A percentile compares a stretch with the other conserved stretches of the same genome.
These are phyloP conservation scores for Apteryx mantelli DNA, from an alignment of 2,113 vertebrate species.

Conservation along the genomic window DNA sequence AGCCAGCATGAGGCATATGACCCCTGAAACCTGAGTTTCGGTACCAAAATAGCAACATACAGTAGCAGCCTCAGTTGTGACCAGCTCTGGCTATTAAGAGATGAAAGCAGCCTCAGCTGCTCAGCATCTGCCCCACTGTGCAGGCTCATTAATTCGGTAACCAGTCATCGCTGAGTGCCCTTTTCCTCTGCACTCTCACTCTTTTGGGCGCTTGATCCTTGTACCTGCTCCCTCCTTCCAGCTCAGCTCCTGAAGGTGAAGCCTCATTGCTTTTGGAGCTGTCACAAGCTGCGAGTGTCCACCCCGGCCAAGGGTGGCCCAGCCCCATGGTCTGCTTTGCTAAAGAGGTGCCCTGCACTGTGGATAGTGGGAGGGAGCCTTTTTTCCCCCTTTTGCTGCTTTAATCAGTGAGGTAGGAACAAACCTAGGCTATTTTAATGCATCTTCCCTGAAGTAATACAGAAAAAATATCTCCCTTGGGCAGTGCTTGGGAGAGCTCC, in stretches of 20 bases:
- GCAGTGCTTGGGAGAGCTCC: constrained; percentile 30
- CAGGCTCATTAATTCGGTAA: too few species aligned
- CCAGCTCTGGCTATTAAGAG: neutral
- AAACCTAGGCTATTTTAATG: neutral
- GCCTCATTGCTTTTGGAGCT: neutral
- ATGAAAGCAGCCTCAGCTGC: neutral
- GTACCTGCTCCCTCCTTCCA: neutral
- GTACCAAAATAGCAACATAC: neutral
- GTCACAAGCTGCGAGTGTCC: accelerated
- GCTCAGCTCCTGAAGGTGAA: neutral
- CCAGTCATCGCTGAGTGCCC: neutral
- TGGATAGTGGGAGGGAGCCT: neutral
- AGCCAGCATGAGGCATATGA: neutral
- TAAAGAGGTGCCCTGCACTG: neutral
- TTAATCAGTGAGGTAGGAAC: neutral
- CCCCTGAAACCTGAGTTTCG: neutral
- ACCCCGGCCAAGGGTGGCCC: neutral
- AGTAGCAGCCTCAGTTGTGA: neutral
- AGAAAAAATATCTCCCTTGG: constrained; percentile 31
- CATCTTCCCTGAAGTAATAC: constrained; percentile 10
- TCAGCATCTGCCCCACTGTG: too few species aligned
- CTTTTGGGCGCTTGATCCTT: neutral
- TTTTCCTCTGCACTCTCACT: neutral
- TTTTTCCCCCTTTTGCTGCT: neutral
- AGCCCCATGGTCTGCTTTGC: neutral